Conservation (phyloP, 2,113 vertebrate genomes). For the Lates calcarifer region DNA sequence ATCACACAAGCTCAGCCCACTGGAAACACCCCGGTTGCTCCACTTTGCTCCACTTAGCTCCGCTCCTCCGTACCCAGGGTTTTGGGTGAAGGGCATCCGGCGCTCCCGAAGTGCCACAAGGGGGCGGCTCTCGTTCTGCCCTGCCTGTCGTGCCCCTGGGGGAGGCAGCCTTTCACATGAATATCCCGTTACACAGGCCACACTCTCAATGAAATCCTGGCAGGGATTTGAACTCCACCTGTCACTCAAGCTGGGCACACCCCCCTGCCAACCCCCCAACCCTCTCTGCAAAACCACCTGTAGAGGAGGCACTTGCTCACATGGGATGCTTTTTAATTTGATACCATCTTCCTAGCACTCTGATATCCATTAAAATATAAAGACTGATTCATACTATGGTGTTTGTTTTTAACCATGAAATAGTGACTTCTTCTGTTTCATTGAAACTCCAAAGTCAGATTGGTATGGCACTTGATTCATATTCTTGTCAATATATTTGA, state of each 20-base stretch:
- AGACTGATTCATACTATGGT: neutral
- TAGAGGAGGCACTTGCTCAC: constrained; percentile 12
- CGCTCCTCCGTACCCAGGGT: constrained; percentile 21
- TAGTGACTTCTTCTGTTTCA: neutral
- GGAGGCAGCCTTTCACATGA: constrained; percentile 81
- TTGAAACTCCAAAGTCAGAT: neutral
- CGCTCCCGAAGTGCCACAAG: constrained; percentile 65
- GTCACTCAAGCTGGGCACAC: constrained; percentile 68
- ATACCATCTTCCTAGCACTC: no score
- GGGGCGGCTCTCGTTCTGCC: constrained; percentile 68
- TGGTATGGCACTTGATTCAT: neutral
- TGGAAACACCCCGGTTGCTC: constrained; percentile 51
- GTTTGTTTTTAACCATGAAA: neutral
- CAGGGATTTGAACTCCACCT: constrained; percentile 72
- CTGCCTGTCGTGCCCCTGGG: constrained; percentile 50
- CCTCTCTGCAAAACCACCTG: constrained; percentile 56
- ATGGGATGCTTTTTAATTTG: neutral
- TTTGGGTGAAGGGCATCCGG: constrained; percentile 36
- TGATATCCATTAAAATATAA: neutral
- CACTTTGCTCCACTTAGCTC: constrained; percentile 36
- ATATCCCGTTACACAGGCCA: constrained; percentile 80
- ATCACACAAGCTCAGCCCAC: constrained; percentile 50
- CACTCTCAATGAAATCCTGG: constrained; percentile 79
- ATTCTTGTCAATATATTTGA: neutral
- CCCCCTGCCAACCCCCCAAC: constrained; percentile 9